A percentile compares a stretch with the other conserved stretches of the same genome.
Evolutionary conservation across 1,140 invertebrate species (phyloP).

Genomic region (Solen grandis): DNA sequence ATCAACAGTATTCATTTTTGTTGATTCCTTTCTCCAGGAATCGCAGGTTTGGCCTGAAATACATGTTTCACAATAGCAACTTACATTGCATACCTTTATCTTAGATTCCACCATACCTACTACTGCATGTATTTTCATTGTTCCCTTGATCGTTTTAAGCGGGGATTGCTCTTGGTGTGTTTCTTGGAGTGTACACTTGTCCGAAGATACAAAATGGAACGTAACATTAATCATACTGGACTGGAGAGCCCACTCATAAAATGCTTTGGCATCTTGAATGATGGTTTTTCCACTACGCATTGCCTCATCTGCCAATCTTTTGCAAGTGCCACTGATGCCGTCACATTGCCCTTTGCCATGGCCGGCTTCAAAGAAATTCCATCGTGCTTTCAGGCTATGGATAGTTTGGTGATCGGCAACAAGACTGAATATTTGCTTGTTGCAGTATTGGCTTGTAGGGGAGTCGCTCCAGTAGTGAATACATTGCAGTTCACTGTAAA

Average conservation of each 20-base stretch:
- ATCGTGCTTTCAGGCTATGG: not conserved
- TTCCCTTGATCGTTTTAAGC: constrained; percentile 45
- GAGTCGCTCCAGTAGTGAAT: constrained; percentile 60
- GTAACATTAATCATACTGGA: constrained; percentile 31
- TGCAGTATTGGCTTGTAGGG: constrained; percentile 51
- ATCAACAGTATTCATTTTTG: too few species aligned
- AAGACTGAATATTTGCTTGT: constrained; percentile 44
- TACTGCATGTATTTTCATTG: constrained; percentile 62
- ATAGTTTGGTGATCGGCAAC: constrained; percentile 34
- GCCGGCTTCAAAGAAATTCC: constrained; percentile 59
- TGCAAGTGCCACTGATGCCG: constrained; percentile 18
- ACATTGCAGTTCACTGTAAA: constrained; percentile 6
- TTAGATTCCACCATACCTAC: constrained; percentile 26
- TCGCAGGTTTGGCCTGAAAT: constrained; percentile 14
- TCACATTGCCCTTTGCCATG: constrained; percentile 62
- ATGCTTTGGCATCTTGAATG: constrained; percentile 30
- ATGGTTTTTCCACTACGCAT: constrained; percentile 18
- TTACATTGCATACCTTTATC: constrained; percentile 18
- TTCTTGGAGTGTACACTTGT: constrained; percentile 4
- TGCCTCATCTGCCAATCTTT: constrained; percentile 48
- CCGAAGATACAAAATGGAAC: constrained; percentile 15
- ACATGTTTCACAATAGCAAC: constrained; percentile 50
- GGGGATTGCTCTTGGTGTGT: not conserved
- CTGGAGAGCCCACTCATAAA: constrained; percentile 37
- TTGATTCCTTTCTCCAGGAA: constrained; percentile 3